phyloP scores from a whole-genome alignment of 2,888 invertebrate genomes.

The Lochmaea capreae region DNA sequence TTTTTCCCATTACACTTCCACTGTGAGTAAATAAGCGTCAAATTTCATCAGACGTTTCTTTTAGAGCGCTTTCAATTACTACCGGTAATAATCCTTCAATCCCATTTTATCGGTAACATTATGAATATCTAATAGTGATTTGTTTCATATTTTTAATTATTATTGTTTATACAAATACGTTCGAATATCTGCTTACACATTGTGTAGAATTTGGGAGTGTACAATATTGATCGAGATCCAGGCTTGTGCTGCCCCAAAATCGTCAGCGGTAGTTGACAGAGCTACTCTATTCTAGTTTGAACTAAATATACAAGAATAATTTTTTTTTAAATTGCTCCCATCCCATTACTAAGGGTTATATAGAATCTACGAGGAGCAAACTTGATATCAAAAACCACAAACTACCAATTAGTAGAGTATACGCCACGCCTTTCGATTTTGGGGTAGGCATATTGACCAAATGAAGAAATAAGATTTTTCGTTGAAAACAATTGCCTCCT shows the following conservation, averaged over 20 bases:
- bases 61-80: neutral
- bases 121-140: no score
- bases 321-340: neutral
- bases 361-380: neutral
- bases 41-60: no score
- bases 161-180: neutral
- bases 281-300: neutral
- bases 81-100: neutral
- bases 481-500: no score
- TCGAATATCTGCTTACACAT: neutral
- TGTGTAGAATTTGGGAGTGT: slow-evolving; percentile 26
- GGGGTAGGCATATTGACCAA: no score
- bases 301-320: neutral
- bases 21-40: no score
- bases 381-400: neutral
- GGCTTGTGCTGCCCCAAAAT: slow-evolving; percentile 34
- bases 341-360: neutral
- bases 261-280: slow-evolving; percentile 33
- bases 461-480: no score
- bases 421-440: no score
- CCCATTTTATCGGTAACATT: neutral
- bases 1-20: no score
- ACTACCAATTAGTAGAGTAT: no score
- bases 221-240: slow-evolving; percentile 31
- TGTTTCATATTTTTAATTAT: neutral